Conservation (phyloP, 1,140 invertebrate species). For the Diachasmimorpha longicaudata region DNA sequence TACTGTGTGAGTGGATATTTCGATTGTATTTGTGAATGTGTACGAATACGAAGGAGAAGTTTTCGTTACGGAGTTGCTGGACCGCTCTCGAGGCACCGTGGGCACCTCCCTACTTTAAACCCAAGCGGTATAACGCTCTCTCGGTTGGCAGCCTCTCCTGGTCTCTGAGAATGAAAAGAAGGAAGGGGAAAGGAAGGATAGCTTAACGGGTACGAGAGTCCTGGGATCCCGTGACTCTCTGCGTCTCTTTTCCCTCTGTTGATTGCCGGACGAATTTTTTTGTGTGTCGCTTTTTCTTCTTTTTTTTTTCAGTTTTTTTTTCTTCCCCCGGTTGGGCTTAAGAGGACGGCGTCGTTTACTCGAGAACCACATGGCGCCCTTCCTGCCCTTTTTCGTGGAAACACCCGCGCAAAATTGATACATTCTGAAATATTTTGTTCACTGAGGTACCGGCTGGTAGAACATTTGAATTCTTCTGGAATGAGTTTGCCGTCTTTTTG, state of each 20-base stretch:
- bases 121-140: neutral
- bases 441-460: no score
- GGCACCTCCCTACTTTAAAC: neutral
- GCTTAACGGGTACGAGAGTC: neutral
- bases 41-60: neutral
- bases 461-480: no score
- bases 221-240: neutral
- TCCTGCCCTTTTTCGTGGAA: constrained; percentile 4
- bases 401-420: neutral
- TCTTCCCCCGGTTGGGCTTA: neutral
- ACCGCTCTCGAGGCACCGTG: neutral
- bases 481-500: no score
- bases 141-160: neutral
- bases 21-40: neutral
- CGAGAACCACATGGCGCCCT: constrained; percentile 14
- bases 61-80: constrained; percentile 9
- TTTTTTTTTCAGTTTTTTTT: neutral
- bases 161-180: neutral
- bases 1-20: neutral
- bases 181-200: neutral
- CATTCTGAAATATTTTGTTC: no score
- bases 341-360: constrained; percentile 9
- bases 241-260: neutral
- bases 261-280: constrained; percentile 5
- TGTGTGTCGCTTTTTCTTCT: neutral